These are phyloP conservation scores for Drosophila nannoptera DNA, from an alignment of 1,140 invertebrate species.

Conservation along the genomic window DNA sequence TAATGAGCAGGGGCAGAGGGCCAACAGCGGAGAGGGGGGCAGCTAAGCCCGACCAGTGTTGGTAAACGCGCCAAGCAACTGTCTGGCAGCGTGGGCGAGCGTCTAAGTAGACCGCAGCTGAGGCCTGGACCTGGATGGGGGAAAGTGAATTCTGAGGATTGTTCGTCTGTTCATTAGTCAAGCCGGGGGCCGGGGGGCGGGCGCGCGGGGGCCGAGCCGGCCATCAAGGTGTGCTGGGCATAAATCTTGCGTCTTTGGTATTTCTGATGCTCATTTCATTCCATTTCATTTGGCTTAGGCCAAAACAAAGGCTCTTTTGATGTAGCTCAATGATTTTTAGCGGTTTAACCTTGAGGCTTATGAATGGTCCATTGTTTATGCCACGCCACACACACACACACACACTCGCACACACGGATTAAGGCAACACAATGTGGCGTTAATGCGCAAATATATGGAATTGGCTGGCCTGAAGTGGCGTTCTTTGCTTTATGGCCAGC, in stretches of 20 bases:
- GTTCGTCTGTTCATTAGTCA: slow-evolving; percentile 60
- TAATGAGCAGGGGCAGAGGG: slow-evolving; percentile 55
- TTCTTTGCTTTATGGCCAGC: slow-evolving; percentile 42
- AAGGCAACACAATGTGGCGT: slow-evolving; percentile 14
- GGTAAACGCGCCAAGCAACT: slow-evolving; percentile 19
- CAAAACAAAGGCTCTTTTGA: slow-evolving; percentile 64
- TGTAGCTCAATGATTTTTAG: slow-evolving; percentile 76
- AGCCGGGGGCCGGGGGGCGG: slow-evolving; percentile 23
- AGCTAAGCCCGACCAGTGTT: slow-evolving; percentile 4
- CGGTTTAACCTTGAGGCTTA: slow-evolving; percentile 71
- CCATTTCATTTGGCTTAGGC: slow-evolving; percentile 55
- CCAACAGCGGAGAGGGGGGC: neutral
- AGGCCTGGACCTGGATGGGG: slow-evolving; percentile 1
- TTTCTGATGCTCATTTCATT: slow-evolving; percentile 24
- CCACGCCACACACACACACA: neutral
- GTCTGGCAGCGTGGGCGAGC: slow-evolving; percentile 30
- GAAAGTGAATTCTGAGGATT: slow-evolving; percentile 29
- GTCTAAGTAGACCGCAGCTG: slow-evolving; percentile 51
- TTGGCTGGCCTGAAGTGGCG: slow-evolving; percentile 35
- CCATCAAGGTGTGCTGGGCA: slow-evolving; percentile 64
- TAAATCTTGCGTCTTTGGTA: slow-evolving; percentile 61
- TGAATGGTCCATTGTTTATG: slow-evolving; percentile 66
- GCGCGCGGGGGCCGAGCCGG: neutral
- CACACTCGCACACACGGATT: neutral
- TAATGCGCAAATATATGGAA: slow-evolving; percentile 47